Base-by-base conservation (phyloP, 1,140 invertebrate species). In the Cheumatopsyche charites region DNA sequence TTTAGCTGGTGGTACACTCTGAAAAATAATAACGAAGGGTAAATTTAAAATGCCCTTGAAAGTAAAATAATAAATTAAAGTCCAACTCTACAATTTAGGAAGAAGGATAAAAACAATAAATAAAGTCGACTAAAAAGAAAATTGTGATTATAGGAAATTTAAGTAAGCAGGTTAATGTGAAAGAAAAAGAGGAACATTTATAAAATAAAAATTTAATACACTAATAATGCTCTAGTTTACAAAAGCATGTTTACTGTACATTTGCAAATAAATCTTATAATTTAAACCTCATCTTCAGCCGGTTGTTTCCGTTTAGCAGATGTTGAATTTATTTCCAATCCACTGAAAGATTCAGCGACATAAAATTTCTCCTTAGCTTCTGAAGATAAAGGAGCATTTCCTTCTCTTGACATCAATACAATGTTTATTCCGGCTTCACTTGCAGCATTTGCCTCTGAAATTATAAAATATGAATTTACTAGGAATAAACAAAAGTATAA, bases 391-490 rank as follows among this genome's bases (percentile, higher is more conserved):
- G 87, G 81, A 0, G 86, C 86, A 80, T 95, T 95, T 26, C 93
- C 94, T 68, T 92, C 90, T 52, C 95, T 88, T 62, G 86, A 82
- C 0, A 95, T 87, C 17, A 97, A 77, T 1, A 88, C 83, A 21
- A 87, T 83, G 42, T 86, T 82, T 61, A 95, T 76, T 7, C 93
- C 94, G 1, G 92, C 91, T 49, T 84, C 81, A 29, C 85, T 85
- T 2, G 94, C 94, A 76, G 95, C 94, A 79, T 88, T 85, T 0
- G 90, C 94, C 84, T 96, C 94, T 94, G 81, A 63, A 76, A 75
- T 58, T 29, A 26, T 68, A 26, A 66, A 73, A 5, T 26, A 26
- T 4, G 4, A 61, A 7, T 61, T 61, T 15, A 26, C 17, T n/a
- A 11, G 7, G 42, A 9, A 43, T 9, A 9, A 43, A 43, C n/a